Evolutionary conservation across 2,888 invertebrate genomes (phyloP).

Genomic region (Trichopoda pennipes): DNA sequence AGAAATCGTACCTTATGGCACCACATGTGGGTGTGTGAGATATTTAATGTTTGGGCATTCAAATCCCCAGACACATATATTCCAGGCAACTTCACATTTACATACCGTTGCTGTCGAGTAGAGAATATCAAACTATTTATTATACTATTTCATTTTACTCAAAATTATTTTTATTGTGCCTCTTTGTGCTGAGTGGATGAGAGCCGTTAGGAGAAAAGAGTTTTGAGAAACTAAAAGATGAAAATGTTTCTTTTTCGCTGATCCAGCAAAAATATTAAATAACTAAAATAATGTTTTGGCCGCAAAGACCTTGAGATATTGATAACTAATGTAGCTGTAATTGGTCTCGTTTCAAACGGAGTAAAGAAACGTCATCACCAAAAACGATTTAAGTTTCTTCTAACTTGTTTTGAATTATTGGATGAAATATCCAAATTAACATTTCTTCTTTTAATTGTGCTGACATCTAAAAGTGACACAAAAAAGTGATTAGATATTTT

Average conservation of each 20-base stretch:
- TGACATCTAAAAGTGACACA: no score
- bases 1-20: slow-evolving; percentile 41
- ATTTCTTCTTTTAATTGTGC: no score
- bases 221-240: slow-evolving; percentile 3
- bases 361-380: neutral
- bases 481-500: no score
- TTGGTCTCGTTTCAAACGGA: slow-evolving; percentile 24
- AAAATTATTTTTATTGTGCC: slow-evolving; percentile 1
- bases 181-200: slow-evolving; percentile 50
- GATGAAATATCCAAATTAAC: neutral
- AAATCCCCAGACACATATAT: slow-evolving; percentile 21
- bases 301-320: slow-evolving; percentile 64
- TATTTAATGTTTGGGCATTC: slow-evolving; percentile 62
- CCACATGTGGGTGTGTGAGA: slow-evolving; percentile 64
- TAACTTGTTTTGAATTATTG: neutral
- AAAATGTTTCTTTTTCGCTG: slow-evolving; percentile 48
- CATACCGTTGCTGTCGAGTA: neutral
- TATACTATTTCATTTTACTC: slow-evolving; percentile 32
- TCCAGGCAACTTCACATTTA: neutral
- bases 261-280: slow-evolving; percentile 62
- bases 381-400: neutral
- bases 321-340: slow-evolving; percentile 39
- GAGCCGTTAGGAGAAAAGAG: slow-evolving; percentile 10
- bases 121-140: slow-evolving; percentile 51
- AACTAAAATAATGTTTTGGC: slow-evolving; percentile 49